Evolutionary conservation across 2,888 invertebrate species (phyloP).

Genomic region (Epistrophe grossulariae): DNA sequence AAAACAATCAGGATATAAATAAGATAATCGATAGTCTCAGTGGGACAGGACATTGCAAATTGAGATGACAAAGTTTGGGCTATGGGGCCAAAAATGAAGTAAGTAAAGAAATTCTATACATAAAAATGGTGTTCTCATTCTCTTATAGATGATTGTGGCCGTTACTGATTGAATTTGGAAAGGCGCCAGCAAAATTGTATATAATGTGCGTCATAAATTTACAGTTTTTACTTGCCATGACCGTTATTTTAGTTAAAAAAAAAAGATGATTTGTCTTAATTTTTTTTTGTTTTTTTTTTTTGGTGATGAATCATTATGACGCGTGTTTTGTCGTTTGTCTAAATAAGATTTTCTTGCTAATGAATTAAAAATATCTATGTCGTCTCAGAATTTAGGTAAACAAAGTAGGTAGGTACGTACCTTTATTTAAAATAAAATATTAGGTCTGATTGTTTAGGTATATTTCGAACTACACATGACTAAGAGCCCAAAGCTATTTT

Average conservation of each 20-base stretch:
- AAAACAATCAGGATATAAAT: constrained; percentile 44
- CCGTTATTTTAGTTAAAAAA: constrained; percentile 12
- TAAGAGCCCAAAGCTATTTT: too few species aligned
- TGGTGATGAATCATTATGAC: constrained; percentile 12
- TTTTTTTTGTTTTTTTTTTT: constrained; percentile 3
- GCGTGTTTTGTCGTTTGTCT: constrained; percentile 5
- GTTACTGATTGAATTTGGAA: constrained; percentile 57
- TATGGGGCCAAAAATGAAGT: constrained; percentile 28
- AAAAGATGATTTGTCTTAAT: constrained; percentile 1
- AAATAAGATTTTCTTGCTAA: constrained; percentile 9
- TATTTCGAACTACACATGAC: too few species aligned
- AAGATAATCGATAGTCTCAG: constrained; percentile 59
- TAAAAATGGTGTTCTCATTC: not conserved
- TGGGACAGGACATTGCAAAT: constrained; percentile 42
- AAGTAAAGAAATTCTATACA: not conserved
- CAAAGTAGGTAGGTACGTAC: too few species aligned
- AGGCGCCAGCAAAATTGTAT: constrained; percentile 58
- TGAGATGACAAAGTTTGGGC: constrained; percentile 23
- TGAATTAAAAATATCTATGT: not conserved
- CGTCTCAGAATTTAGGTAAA: not conserved
- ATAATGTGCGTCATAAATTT: constrained; percentile 52
- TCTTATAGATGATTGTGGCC: not conserved
- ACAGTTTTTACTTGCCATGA: constrained; percentile 26
- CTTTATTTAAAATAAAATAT: too few species aligned
- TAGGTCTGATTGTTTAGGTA: too few species aligned